phyloP scores from a whole-genome alignment of 35 echinoderm and acorn worm genomes.

The Acanthaster planci region DNA sequence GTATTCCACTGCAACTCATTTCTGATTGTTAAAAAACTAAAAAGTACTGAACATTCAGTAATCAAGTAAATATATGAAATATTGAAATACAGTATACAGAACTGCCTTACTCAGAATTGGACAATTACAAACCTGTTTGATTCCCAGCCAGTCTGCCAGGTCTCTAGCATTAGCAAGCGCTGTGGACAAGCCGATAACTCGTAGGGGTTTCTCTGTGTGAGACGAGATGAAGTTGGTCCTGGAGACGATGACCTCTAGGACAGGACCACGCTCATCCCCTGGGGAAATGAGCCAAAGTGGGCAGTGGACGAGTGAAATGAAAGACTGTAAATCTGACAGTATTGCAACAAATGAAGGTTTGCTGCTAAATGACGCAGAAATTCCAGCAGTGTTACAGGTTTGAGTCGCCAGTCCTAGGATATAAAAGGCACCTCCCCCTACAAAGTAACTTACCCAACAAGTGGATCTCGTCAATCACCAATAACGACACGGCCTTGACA shows the following conservation, averaged over 20 bases:
- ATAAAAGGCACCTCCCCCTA: no score
- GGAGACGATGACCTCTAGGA: constrained; percentile 95
- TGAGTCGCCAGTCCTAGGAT: no score
- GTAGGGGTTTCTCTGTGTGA: constrained; percentile 72
- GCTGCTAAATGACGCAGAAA: no score
- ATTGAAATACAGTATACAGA: no score
- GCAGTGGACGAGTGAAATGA: constrained; percentile 9
- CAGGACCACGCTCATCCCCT: constrained; percentile 93
- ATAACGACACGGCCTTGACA: constrained; percentile 72
- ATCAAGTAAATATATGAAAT: no score
- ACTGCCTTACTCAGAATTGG: no score
- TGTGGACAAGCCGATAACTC: constrained; percentile 90
- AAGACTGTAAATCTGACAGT: neutral
- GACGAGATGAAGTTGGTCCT: constrained; percentile 97
- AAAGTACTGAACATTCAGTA: no score
- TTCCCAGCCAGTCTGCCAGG: constrained; percentile 93
- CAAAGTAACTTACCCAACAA: constrained; percentile 73
- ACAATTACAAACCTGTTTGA: constrained; percentile 69
- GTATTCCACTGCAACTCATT: no score
- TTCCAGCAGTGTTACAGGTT: no score
- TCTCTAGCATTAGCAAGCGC: constrained; percentile 94
- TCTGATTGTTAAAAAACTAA: no score
- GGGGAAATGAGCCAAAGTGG: no score
- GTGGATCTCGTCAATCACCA: constrained; percentile 90
- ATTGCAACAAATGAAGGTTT: neutral